Conservation (phyloP, 2,888 invertebrate species). For the Muschampia plurimacula region DNA sequence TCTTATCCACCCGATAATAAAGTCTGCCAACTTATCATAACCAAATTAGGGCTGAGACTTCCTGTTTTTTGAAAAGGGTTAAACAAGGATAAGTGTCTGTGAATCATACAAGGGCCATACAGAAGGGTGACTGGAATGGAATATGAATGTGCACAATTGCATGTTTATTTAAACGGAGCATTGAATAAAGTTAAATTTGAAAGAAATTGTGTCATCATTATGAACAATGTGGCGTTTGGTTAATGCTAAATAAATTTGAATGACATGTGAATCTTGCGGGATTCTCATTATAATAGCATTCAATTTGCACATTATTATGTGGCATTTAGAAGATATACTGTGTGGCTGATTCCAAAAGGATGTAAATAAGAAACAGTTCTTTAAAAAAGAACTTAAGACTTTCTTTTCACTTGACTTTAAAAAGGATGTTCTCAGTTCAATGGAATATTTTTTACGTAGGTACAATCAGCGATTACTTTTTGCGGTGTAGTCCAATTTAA, state of each 20-base stretch:
- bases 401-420: not conserved
- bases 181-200: slow-evolving; percentile 35
- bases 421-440: not conserved
- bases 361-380: not conserved
- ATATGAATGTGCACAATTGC: slow-evolving; percentile 11
- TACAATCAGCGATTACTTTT: not conserved
- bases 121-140: slow-evolving; percentile 12
- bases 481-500: not conserved
- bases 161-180: slow-evolving; percentile 34
- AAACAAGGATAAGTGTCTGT: slow-evolving; percentile 35
- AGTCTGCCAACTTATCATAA: slow-evolving; percentile 5
- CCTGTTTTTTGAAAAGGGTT: slow-evolving; percentile 30
- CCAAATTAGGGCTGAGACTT: slow-evolving; percentile 25
- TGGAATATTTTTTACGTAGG: not conserved
- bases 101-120: slow-evolving; percentile 2
- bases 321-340: not conserved
- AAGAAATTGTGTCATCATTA: slow-evolving; percentile 34
- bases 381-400: not conserved
- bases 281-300: slow-evolving; percentile 23
- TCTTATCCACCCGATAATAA: not conserved
- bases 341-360: not conserved
- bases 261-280: slow-evolving; percentile 29
- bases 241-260: slow-evolving; percentile 21
- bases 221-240: slow-evolving; percentile 19
- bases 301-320: slow-evolving; percentile 8